Percentiles rank a stretch among this genome's conserved stretches.
Evolutionary conservation across 30 jellyfish, hydroid and myxozoan species (phyloP).

Genomic region (Pseudorhiza aurosa): DNA sequence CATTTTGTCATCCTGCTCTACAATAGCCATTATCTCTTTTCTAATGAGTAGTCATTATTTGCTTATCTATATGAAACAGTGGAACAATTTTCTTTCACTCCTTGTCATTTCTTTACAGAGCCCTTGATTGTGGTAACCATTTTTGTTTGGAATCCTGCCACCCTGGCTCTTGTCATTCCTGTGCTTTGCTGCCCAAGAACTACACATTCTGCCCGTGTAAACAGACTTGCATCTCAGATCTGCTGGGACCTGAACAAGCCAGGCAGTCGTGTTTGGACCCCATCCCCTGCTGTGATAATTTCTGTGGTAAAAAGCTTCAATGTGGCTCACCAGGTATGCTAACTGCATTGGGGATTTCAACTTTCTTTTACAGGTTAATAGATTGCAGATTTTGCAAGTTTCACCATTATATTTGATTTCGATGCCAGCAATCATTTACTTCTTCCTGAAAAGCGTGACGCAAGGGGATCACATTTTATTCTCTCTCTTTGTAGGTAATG

Average conservation of each 20-base stretch:
- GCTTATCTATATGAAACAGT: no score
- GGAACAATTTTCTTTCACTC: no score
- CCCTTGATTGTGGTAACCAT: slow-evolving; percentile 78
- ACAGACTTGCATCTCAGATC: slow-evolving; percentile 57
- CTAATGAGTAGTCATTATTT: no score
- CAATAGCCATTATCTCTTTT: no score
- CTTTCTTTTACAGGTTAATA: no score
- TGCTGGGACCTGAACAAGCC: slow-evolving; percentile 41
- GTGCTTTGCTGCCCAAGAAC: slow-evolving; percentile 73
- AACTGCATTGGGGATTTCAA: no score
- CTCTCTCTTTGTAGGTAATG: slow-evolving; percentile 49
- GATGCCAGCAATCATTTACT: neutral
- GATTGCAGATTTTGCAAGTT: no score
- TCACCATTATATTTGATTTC: no score
- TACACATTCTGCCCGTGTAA: slow-evolving; percentile 86
- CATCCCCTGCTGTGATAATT: slow-evolving; percentile 84
- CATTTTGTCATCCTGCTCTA: no score
- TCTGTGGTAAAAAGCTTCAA: slow-evolving; percentile 83
- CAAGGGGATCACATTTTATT: neutral
- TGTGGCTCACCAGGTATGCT: slow-evolving; percentile 97
- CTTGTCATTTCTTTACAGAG: slow-evolving; percentile 18
- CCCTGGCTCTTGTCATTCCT: slow-evolving; percentile 74
- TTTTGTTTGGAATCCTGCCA: slow-evolving; percentile 76
- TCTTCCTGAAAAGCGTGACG: neutral
- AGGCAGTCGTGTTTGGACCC: slow-evolving; percentile 85